These are phyloP conservation scores for Scaptomyza pallida DNA, from an alignment of 1,140 invertebrate species.

Conservation along the genomic window DNA sequence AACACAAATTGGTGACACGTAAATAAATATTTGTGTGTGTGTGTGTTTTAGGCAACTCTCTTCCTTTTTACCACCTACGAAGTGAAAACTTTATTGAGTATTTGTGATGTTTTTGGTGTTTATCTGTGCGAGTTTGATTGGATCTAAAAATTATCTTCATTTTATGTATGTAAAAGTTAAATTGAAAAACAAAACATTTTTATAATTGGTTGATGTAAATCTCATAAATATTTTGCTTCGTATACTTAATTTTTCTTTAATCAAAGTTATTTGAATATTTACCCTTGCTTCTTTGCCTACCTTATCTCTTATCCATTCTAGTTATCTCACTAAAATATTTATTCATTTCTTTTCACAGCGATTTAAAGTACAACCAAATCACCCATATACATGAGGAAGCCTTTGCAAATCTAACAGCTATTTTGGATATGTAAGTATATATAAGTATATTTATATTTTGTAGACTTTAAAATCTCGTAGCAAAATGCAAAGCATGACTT, in stretches of 20 bases:
- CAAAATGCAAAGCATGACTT: conserved; percentile 55
- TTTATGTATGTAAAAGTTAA: too few relatives aligned
- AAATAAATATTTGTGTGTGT: too few relatives aligned
- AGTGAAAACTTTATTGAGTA: conserved; percentile 2
- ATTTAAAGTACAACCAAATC: conserved; percentile 79
- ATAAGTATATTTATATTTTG: neutral
- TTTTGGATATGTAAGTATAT: conserved; percentile 83
- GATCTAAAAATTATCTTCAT: too few relatives aligned
- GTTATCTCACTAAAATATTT: conserved; percentile 4
- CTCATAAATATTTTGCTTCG: too few relatives aligned
- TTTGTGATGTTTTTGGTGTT: neutral
- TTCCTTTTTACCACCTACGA: neutral
- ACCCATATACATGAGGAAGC: conserved; percentile 78
- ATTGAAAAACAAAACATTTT: too few relatives aligned
- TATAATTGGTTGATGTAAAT: too few relatives aligned
- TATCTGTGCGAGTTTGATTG: neutral
- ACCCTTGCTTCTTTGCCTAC: too few relatives aligned
- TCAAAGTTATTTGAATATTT: too few relatives aligned
- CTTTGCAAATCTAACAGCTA: conserved; percentile 65
- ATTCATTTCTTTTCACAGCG: conserved; percentile 45
- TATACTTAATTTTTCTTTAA: too few relatives aligned
- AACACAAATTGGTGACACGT: conserved; percentile 67
- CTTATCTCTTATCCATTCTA: too few relatives aligned
- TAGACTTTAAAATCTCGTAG: neutral
- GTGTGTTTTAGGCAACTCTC: conserved; percentile 14